phyloP scores from a whole-genome alignment of 2,797 vertebrate species.

The Pogonophryne albipinna region DNA sequence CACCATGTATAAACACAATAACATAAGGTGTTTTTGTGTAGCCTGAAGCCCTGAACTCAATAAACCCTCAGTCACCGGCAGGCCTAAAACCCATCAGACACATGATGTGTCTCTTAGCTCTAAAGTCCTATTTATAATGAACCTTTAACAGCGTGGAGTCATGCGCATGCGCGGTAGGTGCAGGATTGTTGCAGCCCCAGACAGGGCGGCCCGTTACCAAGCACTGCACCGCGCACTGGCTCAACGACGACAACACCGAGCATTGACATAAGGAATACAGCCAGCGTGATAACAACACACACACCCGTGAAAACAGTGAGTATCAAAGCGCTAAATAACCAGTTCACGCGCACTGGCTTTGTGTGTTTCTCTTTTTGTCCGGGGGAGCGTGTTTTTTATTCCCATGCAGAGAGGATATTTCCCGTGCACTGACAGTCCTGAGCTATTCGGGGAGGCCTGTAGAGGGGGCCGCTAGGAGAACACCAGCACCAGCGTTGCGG shows the following conservation, averaged over 20 bases:
- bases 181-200: conserved; percentile 78
- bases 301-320: conserved; percentile 77
- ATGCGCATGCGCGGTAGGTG: conserved; percentile 77
- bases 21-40: conserved; percentile 5
- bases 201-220: conserved; percentile 83
- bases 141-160: conserved; percentile 76
- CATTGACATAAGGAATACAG: conserved; percentile 62
- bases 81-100: conserved; percentile 44
- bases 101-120: conserved; percentile 68
- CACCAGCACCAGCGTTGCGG: conserved; percentile 64
- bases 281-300: conserved; percentile 68
- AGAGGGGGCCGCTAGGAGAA: conserved; percentile 75
- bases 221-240: conserved; percentile 75
- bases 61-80: conserved; percentile 40
- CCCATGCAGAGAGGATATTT: conserved; percentile 53
- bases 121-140: conserved; percentile 81
- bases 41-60: conserved; percentile 33
- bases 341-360: too few species aligned
- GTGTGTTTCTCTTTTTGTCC: not conserved
- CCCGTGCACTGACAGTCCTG: conserved; percentile 63
- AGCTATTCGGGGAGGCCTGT: conserved; percentile 77
- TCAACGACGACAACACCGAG: conserved; percentile 69
- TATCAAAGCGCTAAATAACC: conserved; percentile 25
- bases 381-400: conserved; percentile 42
- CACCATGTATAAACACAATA: conserved; percentile 17